Percentiles rank a stretch among this genome's conserved stretches.
Evolutionary conservation across 2,113 vertebrate species (phyloP).

Genomic region (Nicator chloris): DNA sequence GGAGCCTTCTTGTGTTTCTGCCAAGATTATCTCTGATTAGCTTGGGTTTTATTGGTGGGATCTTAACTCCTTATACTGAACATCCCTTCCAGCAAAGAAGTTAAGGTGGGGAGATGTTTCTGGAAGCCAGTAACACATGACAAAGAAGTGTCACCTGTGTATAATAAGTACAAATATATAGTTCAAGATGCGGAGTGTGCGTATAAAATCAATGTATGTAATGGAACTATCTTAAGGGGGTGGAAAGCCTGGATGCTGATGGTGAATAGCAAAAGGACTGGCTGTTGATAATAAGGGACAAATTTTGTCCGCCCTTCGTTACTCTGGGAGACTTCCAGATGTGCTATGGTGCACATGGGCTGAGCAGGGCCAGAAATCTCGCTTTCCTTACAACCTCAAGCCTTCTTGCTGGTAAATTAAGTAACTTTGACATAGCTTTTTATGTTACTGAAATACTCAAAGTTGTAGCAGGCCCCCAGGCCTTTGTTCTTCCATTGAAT

Average conservation of each 20-base stretch:
- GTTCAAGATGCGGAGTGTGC: background rate
- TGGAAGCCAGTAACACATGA: background rate
- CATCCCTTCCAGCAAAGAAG: background rate
- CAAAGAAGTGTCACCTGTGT: background rate
- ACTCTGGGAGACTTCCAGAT: background rate
- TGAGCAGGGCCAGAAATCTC: background rate
- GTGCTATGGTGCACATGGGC: background rate
- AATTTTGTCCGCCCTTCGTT: background rate
- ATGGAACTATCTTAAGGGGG: background rate
- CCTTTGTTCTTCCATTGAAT: background rate
- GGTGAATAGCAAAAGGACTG: background rate
- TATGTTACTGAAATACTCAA: background rate
- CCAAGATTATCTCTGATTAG: background rate
- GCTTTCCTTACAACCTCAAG: background rate
- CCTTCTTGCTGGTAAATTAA: background rate
- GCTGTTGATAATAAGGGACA: background rate
- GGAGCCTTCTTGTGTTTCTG: background rate
- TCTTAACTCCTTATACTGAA: background rate
- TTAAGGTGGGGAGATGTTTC: background rate
- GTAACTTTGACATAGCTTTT: background rate
- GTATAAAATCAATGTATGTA: rapidly evolving
- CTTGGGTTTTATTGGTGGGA: background rate
- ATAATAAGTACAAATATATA: rapidly evolving
- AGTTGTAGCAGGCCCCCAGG: background rate
- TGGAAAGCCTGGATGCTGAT: background rate